Evolutionary conservation across 2,113 vertebrate species (phyloP).

Genomic region (Muscicapa adusta): DNA sequence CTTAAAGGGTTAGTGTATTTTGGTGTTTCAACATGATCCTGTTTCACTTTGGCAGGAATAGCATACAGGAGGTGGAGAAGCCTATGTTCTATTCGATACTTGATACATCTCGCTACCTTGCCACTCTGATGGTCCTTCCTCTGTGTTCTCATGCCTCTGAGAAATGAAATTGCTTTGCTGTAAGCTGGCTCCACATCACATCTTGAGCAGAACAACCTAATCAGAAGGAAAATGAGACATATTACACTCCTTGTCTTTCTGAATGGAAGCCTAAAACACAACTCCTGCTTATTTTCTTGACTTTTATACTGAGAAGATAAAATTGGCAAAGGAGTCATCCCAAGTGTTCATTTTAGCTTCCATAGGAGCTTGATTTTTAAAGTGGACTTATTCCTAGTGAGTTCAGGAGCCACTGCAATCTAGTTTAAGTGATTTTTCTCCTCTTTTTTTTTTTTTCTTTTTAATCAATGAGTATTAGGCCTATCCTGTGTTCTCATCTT

Average conservation of each 20-base stretch:
- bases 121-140: background rate
- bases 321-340: background rate
- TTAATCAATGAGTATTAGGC: background rate
- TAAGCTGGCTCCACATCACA: background rate
- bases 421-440: background rate
- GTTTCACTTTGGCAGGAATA: background rate
- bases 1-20: background rate
- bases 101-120: background rate
- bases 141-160: background rate
- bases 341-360: background rate
- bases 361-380: background rate
- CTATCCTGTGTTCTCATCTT: background rate
- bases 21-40: background rate
- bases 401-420: background rate
- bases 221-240: background rate
- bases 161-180: background rate
- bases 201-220: background rate
- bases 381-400: background rate
- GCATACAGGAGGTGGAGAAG: background rate
- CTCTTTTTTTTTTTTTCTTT: background rate
- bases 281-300: background rate
- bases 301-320: background rate
- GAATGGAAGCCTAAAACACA: background rate
- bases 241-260: background rate
- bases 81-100: background rate